Base-by-base conservation (phyloP, 2,888 invertebrate genomes). In the Biston stratarius region DNA sequence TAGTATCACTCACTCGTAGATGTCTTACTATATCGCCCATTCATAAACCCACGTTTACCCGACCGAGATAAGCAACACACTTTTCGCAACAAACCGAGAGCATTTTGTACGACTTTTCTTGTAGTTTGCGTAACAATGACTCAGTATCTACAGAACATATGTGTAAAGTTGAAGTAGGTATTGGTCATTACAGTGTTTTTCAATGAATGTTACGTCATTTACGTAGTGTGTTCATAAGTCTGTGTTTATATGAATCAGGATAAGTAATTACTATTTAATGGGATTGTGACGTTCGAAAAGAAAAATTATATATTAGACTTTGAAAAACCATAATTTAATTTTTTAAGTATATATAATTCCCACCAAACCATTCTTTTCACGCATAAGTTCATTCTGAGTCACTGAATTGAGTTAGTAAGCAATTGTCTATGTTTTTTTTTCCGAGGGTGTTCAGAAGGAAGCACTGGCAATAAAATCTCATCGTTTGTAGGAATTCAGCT, bases 41-140 rank as follows among this genome's bases (percentile, higher is more conserved):
- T 93, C 92, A 93, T 88, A 87, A 90, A 81, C 73, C 74, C 70
- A 63, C 72, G 57, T 57, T 77, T 80, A 88, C 69, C 83, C 87
- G 70, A 72, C 86, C 81, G 72, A 87, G 85, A 86, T 87, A 83
- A 81, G 77, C 74, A 74, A 78, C 60, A 77, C 76, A 69, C 71
- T 72, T 78, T 80, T 82, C 74, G 76, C 76, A 77, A 81, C 48
- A 24, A 6, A 6, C 66, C 74, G 66, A 72, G 74, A 80, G 76
- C 77, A 74, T 69, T 77, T 79, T 80, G 79, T 75, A 79, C 78
- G 78, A 76, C 83, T 84, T 83, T 83, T 85, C 72, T 79, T 74
- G 77, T 84, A 70, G 84, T 78, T 82, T 78, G 83, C 76, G 75
- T 90, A 83, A 84, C 81, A 77, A 74, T 86, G 85, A 86, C 67